These are phyloP conservation scores for Boloria selene DNA, from an alignment of 2,888 invertebrate genomes.

Conservation along the genomic window DNA sequence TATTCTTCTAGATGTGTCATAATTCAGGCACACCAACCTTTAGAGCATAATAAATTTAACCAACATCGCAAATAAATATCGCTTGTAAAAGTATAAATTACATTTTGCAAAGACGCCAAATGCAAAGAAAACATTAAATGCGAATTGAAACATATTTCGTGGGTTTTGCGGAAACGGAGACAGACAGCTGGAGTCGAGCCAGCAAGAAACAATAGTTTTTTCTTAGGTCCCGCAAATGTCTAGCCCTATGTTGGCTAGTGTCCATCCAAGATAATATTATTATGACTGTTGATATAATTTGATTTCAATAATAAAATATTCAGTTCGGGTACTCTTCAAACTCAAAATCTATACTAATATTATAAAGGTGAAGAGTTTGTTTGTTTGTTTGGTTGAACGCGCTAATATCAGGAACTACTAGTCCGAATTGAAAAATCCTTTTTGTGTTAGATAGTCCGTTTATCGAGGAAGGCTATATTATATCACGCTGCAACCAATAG, in stretches of 20 bases:
- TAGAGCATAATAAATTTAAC: conserved; percentile 7
- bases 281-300: neutral
- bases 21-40: conserved; percentile 14
- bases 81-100: conserved; percentile 43
- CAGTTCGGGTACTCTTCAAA: too few species aligned
- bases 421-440: too few species aligned
- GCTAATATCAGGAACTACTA: too few species aligned
- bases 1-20: conserved; percentile 13
- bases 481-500: too few species aligned
- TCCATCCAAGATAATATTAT: conserved; percentile 30
- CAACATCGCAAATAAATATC: conserved; percentile 40
- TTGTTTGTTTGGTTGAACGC: too few species aligned
- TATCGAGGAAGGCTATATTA: too few species aligned
- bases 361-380: too few species aligned
- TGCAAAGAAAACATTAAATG: conserved; percentile 57
- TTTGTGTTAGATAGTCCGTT: too few species aligned
- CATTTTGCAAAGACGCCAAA: conserved; percentile 43
- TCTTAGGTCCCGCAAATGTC: conserved; percentile 22
- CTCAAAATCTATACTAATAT: too few species aligned
- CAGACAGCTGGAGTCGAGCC: conserved; percentile 51
- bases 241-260: conserved; percentile 35
- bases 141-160: conserved; percentile 58
- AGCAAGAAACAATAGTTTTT: conserved; percentile 38
- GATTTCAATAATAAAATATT: neutral
- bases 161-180: conserved; percentile 61